Evolutionary conservation across 2,888 invertebrate genomes (phyloP), one percentile per base, ranked within the genome.

Genomic region (Xanthostigma xanthostigma): DNA sequence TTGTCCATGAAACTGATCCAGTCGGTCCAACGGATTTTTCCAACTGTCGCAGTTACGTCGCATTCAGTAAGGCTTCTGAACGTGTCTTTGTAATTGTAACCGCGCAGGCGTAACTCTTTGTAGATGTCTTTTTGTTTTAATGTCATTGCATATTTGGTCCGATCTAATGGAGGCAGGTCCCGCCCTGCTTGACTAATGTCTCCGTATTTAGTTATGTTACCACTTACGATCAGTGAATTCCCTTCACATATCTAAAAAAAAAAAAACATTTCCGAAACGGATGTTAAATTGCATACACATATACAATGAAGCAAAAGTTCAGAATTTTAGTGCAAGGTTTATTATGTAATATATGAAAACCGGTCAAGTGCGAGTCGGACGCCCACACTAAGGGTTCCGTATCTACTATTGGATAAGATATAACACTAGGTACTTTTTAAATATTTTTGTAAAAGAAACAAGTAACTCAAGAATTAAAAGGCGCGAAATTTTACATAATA

Each of bases 1-100:
- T 85, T 84, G 67, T 94, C 93, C 69, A 94, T 76, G 64, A 90
- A 90, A 3, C 86, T 76, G 8, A 87, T 81, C 91, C 92, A 94
- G 66, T 89, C 87, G n/a, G 58, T 57, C 59, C 62, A 62, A 45
- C 61, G 55, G 35, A 59, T 54, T 5, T 51, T 53, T 34, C 57
- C 55, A 5, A 59, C 46, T 3, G 63, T 61, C 14, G 62, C 58
- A 1, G 58, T 54, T 12, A 65, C 48, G 8, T 50, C 57, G 14
- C 66, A 45, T 38, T 50, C 57, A 48, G 64, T 63, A 33, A 67
- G 58, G 5, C 54, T 51, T 46, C 61, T 64, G 55, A 59, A 67
- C 1, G 49, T 46, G 9, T 62, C 64, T 2, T 58, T 55, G 50
- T 64, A 66, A 49, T 62, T 80, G 59, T 85, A 81, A 3, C 85